These are phyloP conservation scores for Drosophila nigricruria DNA, from an alignment of 2,888 invertebrate species.

Conservation along the genomic window DNA sequence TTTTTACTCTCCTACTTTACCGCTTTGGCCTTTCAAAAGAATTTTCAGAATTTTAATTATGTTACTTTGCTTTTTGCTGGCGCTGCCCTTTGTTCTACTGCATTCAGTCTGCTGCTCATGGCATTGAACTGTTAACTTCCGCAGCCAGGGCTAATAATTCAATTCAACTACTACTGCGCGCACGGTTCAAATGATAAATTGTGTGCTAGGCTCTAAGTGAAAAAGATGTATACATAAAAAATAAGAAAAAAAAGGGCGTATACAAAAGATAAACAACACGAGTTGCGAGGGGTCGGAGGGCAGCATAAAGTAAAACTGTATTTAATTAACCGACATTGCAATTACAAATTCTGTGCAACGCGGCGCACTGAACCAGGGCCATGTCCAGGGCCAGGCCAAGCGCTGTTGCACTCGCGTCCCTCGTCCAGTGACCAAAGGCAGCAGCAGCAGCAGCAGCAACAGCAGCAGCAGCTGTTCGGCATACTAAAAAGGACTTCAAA, in stretches of 20 bases:
- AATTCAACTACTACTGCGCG: constrained; percentile 27
- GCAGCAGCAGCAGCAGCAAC: constrained; percentile 19
- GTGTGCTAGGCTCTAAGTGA: constrained; percentile 62
- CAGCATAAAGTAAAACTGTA: constrained; percentile 80
- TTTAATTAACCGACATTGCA: constrained; percentile 84
- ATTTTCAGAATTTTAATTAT: constrained; percentile 22
- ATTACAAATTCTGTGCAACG: constrained; percentile 83
- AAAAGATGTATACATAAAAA: constrained; percentile 46
- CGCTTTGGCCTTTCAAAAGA: not conserved
- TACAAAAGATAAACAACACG: constrained; percentile 71
- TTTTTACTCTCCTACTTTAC: not conserved
- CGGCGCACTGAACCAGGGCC: constrained; percentile 52
- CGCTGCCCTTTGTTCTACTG: constrained; percentile 3
- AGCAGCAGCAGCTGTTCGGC: constrained; percentile 69
- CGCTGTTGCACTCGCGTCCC: not conserved
- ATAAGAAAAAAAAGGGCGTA: constrained; percentile 42
- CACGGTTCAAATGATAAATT: constrained; percentile 53
- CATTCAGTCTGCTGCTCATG: constrained; percentile 30
- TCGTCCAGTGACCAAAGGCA: constrained; percentile 11
- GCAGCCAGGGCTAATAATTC: constrained; percentile 26
- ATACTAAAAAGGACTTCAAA: constrained; percentile 72
- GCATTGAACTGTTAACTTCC: constrained; percentile 51
- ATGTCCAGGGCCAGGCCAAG: constrained; percentile 38
- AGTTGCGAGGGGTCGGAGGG: constrained; percentile 11
- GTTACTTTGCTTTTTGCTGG: constrained; percentile 11